Percentiles rank a stretch among this genome's conserved stretches.
Evolutionary conservation across 2,113 vertebrate species (phyloP).

Genomic region (Crotalus horridus): DNA sequence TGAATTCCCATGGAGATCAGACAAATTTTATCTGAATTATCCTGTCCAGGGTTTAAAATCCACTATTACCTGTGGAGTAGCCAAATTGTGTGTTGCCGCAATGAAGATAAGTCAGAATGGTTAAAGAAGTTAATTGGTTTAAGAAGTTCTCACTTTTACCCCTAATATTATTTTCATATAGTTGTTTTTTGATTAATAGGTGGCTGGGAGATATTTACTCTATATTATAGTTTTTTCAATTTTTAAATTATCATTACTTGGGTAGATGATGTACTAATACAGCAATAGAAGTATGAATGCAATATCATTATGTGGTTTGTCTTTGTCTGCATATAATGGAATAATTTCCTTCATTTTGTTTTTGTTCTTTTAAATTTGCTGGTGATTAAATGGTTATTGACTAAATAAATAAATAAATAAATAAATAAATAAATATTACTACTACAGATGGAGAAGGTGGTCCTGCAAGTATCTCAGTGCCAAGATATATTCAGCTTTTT

Average conservation of each 20-base stretch:
- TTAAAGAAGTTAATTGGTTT: neutral
- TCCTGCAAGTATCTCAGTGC: neutral
- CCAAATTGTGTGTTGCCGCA: neutral
- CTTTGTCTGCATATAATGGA: neutral
- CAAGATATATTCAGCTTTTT: neutral
- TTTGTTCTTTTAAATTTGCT: neutral
- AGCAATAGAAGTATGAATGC: neutral
- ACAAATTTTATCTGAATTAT: no score
- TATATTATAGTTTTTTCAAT: neutral
- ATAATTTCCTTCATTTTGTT: neutral
- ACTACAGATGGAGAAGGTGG: neutral
- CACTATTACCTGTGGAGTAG: neutral
- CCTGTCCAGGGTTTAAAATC: neutral
- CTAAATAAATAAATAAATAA: neutral
- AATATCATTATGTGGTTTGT: neutral
- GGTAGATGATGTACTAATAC: neutral
- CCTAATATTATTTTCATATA: neutral
- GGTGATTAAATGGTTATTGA: neutral
- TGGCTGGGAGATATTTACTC: neutral
- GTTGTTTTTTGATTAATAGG: neutral
- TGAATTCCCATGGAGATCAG: neutral
- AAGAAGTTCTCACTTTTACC: neutral
- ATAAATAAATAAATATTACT: neutral
- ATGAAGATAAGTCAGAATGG: neutral
- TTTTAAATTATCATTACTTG: neutral